A percentile compares a stretch with the other conserved stretches of the same genome.
These are phyloP conservation scores for Oxycera nigricornis DNA, from an alignment of 2,888 invertebrate species.

Conservation along the genomic window DNA sequence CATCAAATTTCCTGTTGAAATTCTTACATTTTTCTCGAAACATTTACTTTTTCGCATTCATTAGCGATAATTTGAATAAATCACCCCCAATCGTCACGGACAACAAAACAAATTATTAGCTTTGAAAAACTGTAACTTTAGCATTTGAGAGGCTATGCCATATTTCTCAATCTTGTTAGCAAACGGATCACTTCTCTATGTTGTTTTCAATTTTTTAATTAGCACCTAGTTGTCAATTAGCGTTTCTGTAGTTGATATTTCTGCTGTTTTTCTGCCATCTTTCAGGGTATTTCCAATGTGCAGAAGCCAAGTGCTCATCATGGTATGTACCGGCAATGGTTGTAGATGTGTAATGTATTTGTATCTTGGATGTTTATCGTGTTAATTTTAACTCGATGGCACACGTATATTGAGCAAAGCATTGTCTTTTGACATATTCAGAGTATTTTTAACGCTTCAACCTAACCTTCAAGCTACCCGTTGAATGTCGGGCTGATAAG, in stretches of 20 bases:
- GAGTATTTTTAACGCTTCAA: no score
- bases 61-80: no score
- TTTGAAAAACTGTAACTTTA: not conserved
- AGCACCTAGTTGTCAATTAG: slow-evolving; percentile 44
- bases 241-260: slow-evolving; percentile 47
- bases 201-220: slow-evolving; percentile 47
- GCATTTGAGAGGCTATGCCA: not conserved
- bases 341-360: slow-evolving; percentile 20
- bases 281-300: no score
- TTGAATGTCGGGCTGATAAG: no score
- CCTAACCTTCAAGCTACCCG: no score
- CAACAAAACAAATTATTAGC: not conserved
- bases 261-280: slow-evolving; percentile 50
- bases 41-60: no score
- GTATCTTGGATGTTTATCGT: not conserved
- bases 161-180: slow-evolving; percentile 42
- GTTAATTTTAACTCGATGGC: no score
- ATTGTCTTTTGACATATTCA: no score
- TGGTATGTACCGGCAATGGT: not conserved
- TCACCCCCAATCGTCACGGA: not conserved
- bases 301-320: not conserved
- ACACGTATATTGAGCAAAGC: no score
- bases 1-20: no score
- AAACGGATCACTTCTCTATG: slow-evolving; percentile 42
- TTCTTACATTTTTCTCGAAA: no score